Base-by-base conservation (phyloP, 1,140 invertebrate genomes). In the Brachionus calyciflorus region DNA sequence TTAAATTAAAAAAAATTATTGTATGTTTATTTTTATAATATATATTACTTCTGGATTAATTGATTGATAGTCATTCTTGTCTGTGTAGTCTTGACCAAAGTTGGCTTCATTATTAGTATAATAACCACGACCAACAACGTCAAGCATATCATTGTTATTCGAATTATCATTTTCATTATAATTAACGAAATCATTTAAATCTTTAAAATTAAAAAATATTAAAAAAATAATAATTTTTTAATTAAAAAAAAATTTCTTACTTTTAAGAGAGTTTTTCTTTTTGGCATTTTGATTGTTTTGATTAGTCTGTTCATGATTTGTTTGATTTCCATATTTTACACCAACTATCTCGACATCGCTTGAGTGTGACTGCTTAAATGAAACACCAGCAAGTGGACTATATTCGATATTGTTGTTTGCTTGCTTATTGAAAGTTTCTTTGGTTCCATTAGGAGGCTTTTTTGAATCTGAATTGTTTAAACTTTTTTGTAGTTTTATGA, bases 101-200 rank as follows among this genome's bases (percentile, higher is more conserved):
- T 60, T 60, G 10, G 14, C 65, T n/a, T 48, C 44, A 12, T 51
- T 24, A 51, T 73, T 55, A 14, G 44, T 14, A 10, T 40, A 49
- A 33, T 73, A 73, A n/a, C 69, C 69, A 19, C 30, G n/a, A 19
- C 69, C 69, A 73, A 73, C 51, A 21, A 73, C 28, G 33, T 73
- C 69, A 48, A 73, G 69, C 30, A 51, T 73, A 73, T 73, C 69
- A 33, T 17, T 17, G 30, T 65, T 37, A 24, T 44, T 21, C 21
- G 37, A 37, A 9, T 21, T 65, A 44, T 24, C 21, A 9, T 37
- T 65, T 10, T 65, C 60, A 28, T 44, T 65, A 26, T 65, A 19
- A 33, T 60, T 37, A 7, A 60, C 30, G 19, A 37, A 37, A n/a
- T 60, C 26, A n/a, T 37, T 60, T 19, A 17, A 37, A 55, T 10